Base-by-base conservation (phyloP, 1,140 invertebrate genomes). In the Thrips palmi region DNA sequence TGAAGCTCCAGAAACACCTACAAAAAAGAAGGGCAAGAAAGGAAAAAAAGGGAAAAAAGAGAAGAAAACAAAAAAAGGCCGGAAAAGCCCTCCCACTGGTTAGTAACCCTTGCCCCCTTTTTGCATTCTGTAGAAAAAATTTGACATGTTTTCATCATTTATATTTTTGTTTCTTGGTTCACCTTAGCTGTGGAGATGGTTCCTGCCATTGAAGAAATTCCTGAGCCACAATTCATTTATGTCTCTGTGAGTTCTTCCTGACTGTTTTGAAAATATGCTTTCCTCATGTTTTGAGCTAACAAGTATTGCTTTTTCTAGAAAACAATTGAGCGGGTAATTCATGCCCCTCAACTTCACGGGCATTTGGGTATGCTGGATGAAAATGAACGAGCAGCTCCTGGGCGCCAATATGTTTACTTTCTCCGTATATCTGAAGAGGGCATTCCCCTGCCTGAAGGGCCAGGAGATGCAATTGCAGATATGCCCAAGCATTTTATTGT, bases 401-500 rank as follows among this genome's bases (percentile, higher is more conserved):
- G 70, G 15, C 55, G 56, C 1, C 64, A 67, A 34, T 67, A 73
- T 43, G 54, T 78, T 0, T 84, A 79, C 49, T 66, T 83, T 35
- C 47, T 79, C 39, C 62, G 77, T 28, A 55, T 54, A n/a, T 58
- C 53, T 5, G 69, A 69, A 18, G 58, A 68, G 18, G 60, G 61
- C 4, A 57, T 77, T 29, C 73, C 72, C 0, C 51, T 62, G 33
- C 51, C 55, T 38, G 54, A 62, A 12, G 55, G 58, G 3, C 45
- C 53, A 19, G 49, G 61, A 12, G 58, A 67, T 20, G 70, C 70
- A 20, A 49, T 58, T 22, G 53, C 55, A 0, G 52, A 65, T 45
- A 77, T 83, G 63, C 64, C 74, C 0, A 53, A 63, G 32, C 67
- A 73, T 47, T 55, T 83, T 2, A 51, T 73, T 0, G 49, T 73